Evolutionary conservation across 2,113 vertebrate species (phyloP).

Genomic region (Dolichallabes microphthalmus): DNA sequence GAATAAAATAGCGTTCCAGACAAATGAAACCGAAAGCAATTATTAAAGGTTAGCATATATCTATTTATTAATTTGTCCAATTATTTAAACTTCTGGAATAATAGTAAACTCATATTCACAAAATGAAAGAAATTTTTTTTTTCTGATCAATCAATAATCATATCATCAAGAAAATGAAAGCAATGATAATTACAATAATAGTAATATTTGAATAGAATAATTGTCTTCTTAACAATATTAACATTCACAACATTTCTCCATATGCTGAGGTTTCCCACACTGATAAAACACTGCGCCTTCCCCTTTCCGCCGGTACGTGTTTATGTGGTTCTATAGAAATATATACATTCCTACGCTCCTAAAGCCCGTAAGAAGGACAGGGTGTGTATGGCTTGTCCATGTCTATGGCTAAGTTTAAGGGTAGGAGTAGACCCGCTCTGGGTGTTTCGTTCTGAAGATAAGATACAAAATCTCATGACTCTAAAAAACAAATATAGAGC

Average conservation of each 20-base stretch:
- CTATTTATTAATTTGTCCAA: conserved; percentile 67
- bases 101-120: conserved; percentile 55
- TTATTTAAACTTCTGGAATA: conserved; percentile 56
- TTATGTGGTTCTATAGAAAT: conserved; percentile 45
- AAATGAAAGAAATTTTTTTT: conserved; percentile 53
- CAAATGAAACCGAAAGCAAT: neutral
- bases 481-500: conserved; percentile 38
- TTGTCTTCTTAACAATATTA: conserved; percentile 53
- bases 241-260: conserved; percentile 56
- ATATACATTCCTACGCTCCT: conserved; percentile 54
- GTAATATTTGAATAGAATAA: conserved; percentile 54
- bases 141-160: conserved; percentile 49
- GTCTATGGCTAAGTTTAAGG: conserved; percentile 55
- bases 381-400: conserved; percentile 56
- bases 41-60: conserved; percentile 52
- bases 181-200: conserved; percentile 54
- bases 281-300: conserved; percentile 36
- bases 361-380: conserved; percentile 40
- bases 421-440: conserved; percentile 28
- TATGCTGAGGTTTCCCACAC: conserved; percentile 46
- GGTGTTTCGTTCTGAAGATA: conserved; percentile 38
- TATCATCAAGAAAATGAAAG: conserved; percentile 51
- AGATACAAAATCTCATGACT: conserved; percentile 42
- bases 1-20: neutral
- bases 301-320: conserved; percentile 12